Evolutionary conservation across 2,888 invertebrate species (phyloP).

Genomic region (Tetragnatha montana): DNA sequence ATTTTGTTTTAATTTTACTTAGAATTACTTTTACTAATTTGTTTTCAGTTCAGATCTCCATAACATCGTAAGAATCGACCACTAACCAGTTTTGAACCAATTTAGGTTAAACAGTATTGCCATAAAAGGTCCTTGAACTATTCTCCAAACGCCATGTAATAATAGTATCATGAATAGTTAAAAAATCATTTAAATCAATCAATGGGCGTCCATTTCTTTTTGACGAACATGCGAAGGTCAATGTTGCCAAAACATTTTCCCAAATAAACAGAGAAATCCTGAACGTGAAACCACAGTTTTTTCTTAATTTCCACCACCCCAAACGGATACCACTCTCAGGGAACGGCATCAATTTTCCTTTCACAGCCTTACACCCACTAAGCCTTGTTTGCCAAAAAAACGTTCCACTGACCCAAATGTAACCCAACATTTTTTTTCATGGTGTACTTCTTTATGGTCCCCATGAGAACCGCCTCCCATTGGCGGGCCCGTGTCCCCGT

Average conservation of each 20-base stretch:
- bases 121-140: too few species aligned
- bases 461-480: slow-evolving; percentile 50
- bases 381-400: slow-evolving; percentile 36
- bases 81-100: too few species aligned
- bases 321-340: slow-evolving; percentile 38
- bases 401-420: slow-evolving; percentile 66
- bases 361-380: slow-evolving; percentile 50
- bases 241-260: slow-evolving; percentile 53
- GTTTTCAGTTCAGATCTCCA: too few species aligned
- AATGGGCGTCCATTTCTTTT: slow-evolving; percentile 5
- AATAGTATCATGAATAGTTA: background rate
- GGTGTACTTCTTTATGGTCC: slow-evolving; percentile 12
- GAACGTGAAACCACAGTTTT: slow-evolving; percentile 21
- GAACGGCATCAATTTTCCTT: slow-evolving; percentile 60
- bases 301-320: background rate
- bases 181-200: slow-evolving; percentile 4
- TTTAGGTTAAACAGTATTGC: too few species aligned
- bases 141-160: too few species aligned
- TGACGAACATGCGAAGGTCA: slow-evolving; percentile 26
- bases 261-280: slow-evolving; percentile 28
- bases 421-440: slow-evolving; percentile 13
- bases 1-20: too few species aligned
- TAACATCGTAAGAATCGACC: too few species aligned
- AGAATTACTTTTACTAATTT: too few species aligned
- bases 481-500: slow-evolving; percentile 48